Conservation (phyloP, 2,113 vertebrate genomes). For the Romanogobio albipinnatus region DNA sequence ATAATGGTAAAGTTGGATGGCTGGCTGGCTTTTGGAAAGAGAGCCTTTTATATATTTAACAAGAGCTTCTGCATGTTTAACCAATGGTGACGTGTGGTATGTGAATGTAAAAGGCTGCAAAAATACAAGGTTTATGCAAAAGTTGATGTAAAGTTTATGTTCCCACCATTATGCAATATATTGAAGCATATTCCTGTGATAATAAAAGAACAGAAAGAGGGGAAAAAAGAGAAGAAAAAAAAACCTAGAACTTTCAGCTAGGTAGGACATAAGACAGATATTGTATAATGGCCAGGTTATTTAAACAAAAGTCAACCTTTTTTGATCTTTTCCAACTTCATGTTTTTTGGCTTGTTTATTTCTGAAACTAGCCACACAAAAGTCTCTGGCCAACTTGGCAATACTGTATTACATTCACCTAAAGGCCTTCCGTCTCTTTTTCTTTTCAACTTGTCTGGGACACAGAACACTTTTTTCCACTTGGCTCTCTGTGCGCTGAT, state of each 20-base stretch:
- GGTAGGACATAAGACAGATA: no score
- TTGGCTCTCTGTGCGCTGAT: conserved; percentile 18
- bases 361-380: conserved; percentile 7
- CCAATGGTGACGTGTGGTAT: conserved; percentile 34
- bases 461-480: background rate
- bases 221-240: background rate
- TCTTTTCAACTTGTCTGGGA: background rate
- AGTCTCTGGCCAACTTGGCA: background rate
- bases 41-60: conserved; percentile 32
- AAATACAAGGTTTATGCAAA: background rate
- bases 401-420: background rate
- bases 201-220: background rate
- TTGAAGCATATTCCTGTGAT: background rate
- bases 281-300: no score
- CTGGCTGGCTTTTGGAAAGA: conserved; percentile 51
- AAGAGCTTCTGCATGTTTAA: conserved; percentile 61
- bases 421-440: background rate
- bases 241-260: background rate
- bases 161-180: background rate
- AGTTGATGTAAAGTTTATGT: background rate
- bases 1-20: conserved; percentile 71
- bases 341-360: background rate
- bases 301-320: background rate
- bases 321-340: background rate
- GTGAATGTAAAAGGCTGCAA: background rate